A percentile compares a stretch with the other conserved stretches of the same genome.
phyloP scores from a whole-genome alignment of 2,888 invertebrate species.

The Alloscopus bannaensis region DNA sequence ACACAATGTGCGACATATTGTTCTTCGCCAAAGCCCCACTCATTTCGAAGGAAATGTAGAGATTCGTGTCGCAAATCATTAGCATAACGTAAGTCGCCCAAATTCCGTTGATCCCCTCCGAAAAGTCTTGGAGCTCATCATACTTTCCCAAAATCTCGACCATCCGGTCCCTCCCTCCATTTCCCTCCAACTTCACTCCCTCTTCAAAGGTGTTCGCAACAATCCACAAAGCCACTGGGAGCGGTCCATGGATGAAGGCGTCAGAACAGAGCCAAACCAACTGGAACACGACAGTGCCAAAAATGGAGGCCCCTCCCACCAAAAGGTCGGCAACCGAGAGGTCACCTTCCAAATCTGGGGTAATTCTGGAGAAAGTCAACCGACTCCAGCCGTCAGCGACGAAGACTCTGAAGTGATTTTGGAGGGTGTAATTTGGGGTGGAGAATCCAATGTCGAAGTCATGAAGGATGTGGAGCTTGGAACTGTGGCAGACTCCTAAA shows the following conservation, averaged over 20 bases:
- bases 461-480: background rate
- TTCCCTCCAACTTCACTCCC: background rate
- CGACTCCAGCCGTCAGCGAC: background rate
- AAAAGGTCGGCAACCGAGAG: background rate
- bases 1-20: background rate
- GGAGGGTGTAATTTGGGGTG: background rate
- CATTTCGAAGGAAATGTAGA: background rate
- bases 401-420: background rate
- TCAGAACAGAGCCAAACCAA: background rate
- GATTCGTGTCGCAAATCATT: background rate
- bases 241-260: background rate
- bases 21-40: background rate
- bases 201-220: background rate
- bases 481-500: background rate
- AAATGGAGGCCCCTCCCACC: background rate
- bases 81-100: background rate
- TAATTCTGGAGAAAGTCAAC: too few species aligned
- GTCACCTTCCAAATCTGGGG: background rate
- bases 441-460: background rate
- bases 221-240: background rate
- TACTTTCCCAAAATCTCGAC: background rate
- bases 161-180: background rate
- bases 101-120: background rate
- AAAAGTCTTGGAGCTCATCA: background rate
- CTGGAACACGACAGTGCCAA: background rate